Evolutionary conservation across 2,113 vertebrate species (phyloP).

Genomic region (Limnothrissa miodon): DNA sequence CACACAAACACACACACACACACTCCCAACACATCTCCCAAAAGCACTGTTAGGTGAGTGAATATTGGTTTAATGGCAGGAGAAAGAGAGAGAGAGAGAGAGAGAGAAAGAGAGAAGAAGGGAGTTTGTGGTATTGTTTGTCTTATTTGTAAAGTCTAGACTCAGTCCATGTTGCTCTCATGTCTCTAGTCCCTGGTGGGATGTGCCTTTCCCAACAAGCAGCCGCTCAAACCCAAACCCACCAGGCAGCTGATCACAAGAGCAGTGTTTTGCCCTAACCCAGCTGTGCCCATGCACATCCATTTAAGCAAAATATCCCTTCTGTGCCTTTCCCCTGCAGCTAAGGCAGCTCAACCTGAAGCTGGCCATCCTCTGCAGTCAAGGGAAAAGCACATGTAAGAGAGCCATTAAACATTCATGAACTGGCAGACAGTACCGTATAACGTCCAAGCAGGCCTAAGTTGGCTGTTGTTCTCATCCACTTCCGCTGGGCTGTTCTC

Average conservation of each 20-base stretch:
- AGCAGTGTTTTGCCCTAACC: background rate
- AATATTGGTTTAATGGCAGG: background rate
- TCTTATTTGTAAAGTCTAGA: background rate
- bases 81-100: background rate
- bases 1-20: too few species aligned
- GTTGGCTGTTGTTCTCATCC: background rate
- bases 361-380: background rate
- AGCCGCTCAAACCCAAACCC: background rate
- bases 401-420: background rate
- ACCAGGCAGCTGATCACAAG: background rate
- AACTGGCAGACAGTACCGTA: background rate
- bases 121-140: background rate
- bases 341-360: background rate
- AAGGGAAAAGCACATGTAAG: background rate
- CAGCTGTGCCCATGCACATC: background rate
- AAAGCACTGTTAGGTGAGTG: background rate
- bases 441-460: background rate
- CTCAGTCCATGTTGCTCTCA: background rate
- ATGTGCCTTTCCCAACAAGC: background rate
- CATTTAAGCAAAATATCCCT: background rate
- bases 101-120: background rate
- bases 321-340: background rate
- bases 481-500: background rate
- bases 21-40: background rate
- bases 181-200: background rate